Conservation (phyloP, 2,113 vertebrate genomes). For the Sus scrofa region T2T-Sscrofa CM000820.6:68377001-68377500, state of each 20-base stretch:
- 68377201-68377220: neutral
- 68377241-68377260: neutral
- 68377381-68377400: neutral
- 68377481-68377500: neutral
- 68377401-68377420: neutral
- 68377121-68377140: neutral
- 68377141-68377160: neutral
- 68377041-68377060: neutral
- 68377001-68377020: neutral
- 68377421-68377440: neutral
- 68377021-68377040: neutral
- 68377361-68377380: neutral
- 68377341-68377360: neutral
- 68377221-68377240: neutral
- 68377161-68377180: neutral
- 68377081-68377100: neutral
- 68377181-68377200: neutral
- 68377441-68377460: constrained; percentile 36
- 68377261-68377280: neutral
- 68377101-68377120: neutral
- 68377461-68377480: neutral
- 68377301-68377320: neutral
- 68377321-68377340: neutral
- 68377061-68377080: neutral
- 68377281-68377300: neutral